Percentiles rank a stretch among this genome's conserved stretches.
Evolutionary conservation across 2,888 invertebrate genomes (phyloP).

Genomic region (Tricholauxania praeusta): DNA sequence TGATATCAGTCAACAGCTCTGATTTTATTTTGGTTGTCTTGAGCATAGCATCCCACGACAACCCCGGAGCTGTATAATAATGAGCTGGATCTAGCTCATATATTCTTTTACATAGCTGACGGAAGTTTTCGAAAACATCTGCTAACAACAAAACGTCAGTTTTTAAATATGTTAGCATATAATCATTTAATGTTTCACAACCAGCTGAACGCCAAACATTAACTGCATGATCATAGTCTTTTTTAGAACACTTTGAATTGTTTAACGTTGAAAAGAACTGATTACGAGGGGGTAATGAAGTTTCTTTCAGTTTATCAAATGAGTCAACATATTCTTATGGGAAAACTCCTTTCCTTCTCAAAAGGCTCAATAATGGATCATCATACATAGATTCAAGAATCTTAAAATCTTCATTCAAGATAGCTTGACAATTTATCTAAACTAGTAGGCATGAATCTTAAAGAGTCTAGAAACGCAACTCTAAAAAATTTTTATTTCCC

Average conservation of each 20-base stretch:
- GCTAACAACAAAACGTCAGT: conserved; percentile 55
- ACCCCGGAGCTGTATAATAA: conserved; percentile 57
- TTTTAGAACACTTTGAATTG: no score
- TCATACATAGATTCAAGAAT: conserved; percentile 41
- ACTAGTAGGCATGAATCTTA: conserved; percentile 38
- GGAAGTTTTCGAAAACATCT: conserved; percentile 57
- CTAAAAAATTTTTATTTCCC: conserved; percentile 10
- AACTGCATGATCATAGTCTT: no score
- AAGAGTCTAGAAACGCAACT: conserved; percentile 41
- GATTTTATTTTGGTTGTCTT: conserved; percentile 55
- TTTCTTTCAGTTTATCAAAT: not conserved
- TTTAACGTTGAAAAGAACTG: not conserved
- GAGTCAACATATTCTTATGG: conserved; percentile 1
- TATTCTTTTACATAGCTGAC: conserved; percentile 44
- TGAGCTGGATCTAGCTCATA: conserved; percentile 55
- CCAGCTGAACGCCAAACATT: no score
- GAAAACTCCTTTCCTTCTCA: not conserved
- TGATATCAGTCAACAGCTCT: conserved; percentile 55
- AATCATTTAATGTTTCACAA: no score
- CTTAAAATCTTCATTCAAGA: conserved; percentile 39
- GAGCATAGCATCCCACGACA: conserved; percentile 58
- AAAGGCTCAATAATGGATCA: not conserved
- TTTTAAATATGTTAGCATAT: conserved; percentile 46
- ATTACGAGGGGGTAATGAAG: not conserved
- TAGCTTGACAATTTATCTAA: conserved; percentile 33